Evolutionary conservation across 2,888 invertebrate species (phyloP).

Genomic region (Pecten maximus): DNA sequence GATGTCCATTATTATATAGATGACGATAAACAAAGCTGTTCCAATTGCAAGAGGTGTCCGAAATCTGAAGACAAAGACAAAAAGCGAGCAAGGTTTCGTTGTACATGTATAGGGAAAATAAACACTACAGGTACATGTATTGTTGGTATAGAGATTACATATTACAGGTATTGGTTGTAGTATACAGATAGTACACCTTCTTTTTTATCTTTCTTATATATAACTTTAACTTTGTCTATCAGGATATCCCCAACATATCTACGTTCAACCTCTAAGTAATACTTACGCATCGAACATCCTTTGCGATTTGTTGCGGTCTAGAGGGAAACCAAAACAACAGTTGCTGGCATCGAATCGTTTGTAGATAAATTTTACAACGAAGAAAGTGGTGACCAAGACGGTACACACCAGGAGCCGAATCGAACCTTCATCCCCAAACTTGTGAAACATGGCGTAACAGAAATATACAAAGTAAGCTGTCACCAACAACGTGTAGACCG

Average conservation of each 20-base stretch:
- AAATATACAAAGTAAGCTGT: slow-evolving; percentile 45
- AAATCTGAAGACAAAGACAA: slow-evolving; percentile 59
- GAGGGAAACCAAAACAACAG: background rate
- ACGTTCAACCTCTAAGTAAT: no score
- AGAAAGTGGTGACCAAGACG: slow-evolving; percentile 46
- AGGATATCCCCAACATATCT: no score
- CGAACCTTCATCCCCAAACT: slow-evolving; percentile 63
- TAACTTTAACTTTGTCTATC: no score
- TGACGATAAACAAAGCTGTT: slow-evolving; percentile 61
- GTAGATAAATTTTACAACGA: background rate
- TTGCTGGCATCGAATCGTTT: background rate
- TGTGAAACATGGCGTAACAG: slow-evolving; percentile 46
- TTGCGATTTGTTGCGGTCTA: background rate
- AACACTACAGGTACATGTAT: no score
- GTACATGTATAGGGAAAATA: no score
- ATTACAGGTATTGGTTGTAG: no score
- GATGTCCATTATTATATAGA: slow-evolving; percentile 73
- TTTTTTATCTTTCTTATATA: no score
- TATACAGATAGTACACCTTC: no score
- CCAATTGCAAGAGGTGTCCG: slow-evolving; percentile 62
- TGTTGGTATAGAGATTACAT: no score
- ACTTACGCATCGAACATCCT: background rate
- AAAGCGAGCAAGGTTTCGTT: no score
- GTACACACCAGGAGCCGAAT: slow-evolving; percentile 61
- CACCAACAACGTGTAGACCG: background rate